phyloP scores from a whole-genome alignment of 2,797 vertebrate species.

The Caiman crocodilus region DNA sequence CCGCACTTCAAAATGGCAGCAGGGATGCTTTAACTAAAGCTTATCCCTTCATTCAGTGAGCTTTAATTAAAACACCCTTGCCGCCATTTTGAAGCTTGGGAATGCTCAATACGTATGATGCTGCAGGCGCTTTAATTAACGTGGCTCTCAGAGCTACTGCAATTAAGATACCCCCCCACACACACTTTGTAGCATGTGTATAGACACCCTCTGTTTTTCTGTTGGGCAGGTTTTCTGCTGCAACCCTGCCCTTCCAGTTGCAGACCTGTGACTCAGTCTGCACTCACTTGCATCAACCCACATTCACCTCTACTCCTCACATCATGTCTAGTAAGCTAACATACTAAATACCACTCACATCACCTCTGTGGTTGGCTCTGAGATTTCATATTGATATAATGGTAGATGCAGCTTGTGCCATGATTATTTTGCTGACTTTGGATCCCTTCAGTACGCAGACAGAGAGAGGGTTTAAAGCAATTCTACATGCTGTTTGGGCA shows the following conservation, averaged over 20 bases:
- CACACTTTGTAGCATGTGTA: too few relatives aligned
- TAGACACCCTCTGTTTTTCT: too few relatives aligned
- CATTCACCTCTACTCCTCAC: rapidly evolving
- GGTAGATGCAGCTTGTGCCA: not conserved
- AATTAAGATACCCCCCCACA: too few relatives aligned
- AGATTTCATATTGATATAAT: not conserved
- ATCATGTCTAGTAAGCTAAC: not conserved
- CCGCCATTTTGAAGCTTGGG: too few relatives aligned
- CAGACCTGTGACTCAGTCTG: not conserved
- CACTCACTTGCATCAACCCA: not conserved
- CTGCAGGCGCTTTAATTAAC: too few relatives aligned
- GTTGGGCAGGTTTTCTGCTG: not conserved
- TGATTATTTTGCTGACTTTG: not conserved
- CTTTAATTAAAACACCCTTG: too few relatives aligned
- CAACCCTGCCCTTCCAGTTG: not conserved
- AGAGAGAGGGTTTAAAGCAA: not conserved
- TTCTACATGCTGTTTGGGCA: not conserved
- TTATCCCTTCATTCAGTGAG: too few relatives aligned
- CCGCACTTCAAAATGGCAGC: too few relatives aligned
- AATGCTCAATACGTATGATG: too few relatives aligned
- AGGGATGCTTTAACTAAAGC: too few relatives aligned
- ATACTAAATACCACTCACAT: rapidly evolving
- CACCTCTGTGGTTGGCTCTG: not conserved
- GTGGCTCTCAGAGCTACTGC: too few relatives aligned
- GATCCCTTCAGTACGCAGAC: not conserved